These are phyloP conservation scores for Dyspetes luteomarginatus DNA, from an alignment of 2,888 invertebrate species.

Conservation along the genomic window DNA sequence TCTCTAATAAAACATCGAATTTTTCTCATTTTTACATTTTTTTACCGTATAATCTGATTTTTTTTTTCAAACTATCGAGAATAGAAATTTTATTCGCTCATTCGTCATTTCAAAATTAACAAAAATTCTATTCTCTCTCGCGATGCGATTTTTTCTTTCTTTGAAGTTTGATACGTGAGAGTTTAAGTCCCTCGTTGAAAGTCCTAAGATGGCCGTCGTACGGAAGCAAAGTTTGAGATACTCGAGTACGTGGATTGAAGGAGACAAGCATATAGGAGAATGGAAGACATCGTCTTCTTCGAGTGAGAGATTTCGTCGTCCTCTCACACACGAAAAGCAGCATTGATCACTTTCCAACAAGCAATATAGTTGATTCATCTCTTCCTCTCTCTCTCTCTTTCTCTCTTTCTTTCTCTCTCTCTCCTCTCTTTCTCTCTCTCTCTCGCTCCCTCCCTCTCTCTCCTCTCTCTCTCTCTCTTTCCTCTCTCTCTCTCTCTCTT, in stretches of 20 bases:
- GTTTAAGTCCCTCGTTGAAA: slow-evolving; percentile 19
- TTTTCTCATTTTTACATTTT: too few species aligned
- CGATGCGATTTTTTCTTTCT: neutral
- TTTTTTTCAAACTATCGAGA: too few species aligned
- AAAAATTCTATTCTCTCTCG: neutral
- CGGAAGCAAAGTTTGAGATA: slow-evolving; percentile 37
- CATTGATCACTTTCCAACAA: slow-evolving; percentile 66
- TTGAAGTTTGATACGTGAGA: slow-evolving; percentile 17
- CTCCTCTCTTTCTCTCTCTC: slow-evolving; percentile 40
- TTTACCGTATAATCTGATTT: too few species aligned
- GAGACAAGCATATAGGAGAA: slow-evolving; percentile 20
- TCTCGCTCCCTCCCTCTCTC: too few species aligned
- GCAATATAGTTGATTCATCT: slow-evolving; percentile 55
- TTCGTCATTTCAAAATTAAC: neutral
- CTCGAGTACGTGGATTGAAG: neutral
- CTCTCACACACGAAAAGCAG: slow-evolving; percentile 24
- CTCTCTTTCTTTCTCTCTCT: slow-evolving; percentile 35
- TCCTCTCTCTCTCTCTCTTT: too few species aligned
- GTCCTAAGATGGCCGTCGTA: slow-evolving; percentile 51
- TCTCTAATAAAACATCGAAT: too few species aligned
- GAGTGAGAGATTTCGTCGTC: slow-evolving; percentile 39
- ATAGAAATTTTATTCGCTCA: neutral
- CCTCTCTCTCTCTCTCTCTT: neutral
- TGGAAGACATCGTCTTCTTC: slow-evolving; percentile 35
- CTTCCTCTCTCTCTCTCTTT: slow-evolving; percentile 25